Evolutionary conservation across 2,888 invertebrate species (phyloP).

Genomic region (Noctua comes): DNA sequence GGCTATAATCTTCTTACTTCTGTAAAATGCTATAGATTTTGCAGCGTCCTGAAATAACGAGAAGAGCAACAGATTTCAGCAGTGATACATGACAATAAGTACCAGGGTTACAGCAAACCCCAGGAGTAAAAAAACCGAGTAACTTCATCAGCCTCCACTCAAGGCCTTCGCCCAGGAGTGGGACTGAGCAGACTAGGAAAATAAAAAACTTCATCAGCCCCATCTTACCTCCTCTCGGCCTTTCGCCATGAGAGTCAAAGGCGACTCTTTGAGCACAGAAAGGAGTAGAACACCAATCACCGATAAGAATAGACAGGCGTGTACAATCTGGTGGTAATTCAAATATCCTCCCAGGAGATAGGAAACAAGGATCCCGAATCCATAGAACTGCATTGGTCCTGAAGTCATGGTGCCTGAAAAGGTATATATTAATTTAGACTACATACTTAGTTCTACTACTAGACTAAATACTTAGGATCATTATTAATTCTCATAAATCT

Average conservation of each 20-base stretch:
- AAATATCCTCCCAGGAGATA: constrained; percentile 79
- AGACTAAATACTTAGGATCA: background rate
- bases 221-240: constrained; percentile 76
- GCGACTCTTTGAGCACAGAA: constrained; percentile 77
- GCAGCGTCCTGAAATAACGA: constrained; percentile 77
- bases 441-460: background rate
- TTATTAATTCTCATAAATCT: background rate
- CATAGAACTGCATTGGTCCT: constrained; percentile 75
- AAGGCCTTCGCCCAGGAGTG: no score
- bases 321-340: constrained; percentile 76
- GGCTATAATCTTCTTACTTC: constrained; percentile 70
- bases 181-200: no score
- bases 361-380: constrained; percentile 78
- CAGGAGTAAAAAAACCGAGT: no score
- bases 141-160: background rate
- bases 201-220: background rate
- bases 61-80: background rate
- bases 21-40: constrained; percentile 77
- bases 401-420: constrained; percentile 72
- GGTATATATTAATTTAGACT: background rate
- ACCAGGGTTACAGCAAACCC: constrained; percentile 5
- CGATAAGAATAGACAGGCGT: constrained; percentile 72
- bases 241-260: constrained; percentile 78
- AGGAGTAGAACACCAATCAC: constrained; percentile 69
- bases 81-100: background rate